phyloP scores from a whole-genome alignment of 2,888 invertebrate species.

The Drosophila tripunctata region DNA sequence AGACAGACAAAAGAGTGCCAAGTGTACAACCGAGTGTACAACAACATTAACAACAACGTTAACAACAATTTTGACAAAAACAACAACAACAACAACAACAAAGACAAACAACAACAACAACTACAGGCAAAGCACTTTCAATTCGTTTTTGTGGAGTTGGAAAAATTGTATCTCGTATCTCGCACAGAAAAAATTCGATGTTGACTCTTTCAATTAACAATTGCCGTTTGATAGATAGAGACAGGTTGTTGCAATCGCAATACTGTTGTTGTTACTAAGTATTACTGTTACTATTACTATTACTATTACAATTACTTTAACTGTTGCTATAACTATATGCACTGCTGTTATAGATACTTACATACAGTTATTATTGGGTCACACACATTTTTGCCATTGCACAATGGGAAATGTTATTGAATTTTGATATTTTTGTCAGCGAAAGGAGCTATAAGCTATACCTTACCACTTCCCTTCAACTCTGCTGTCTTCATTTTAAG shows the following conservation, averaged over 20 bases:
- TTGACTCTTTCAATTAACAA: slow-evolving; percentile 75
- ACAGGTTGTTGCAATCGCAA: slow-evolving; percentile 48
- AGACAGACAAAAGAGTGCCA: slow-evolving; percentile 38
- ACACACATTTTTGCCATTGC: slow-evolving; percentile 25
- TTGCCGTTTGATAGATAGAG: slow-evolving; percentile 60
- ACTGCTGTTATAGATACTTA: neutral
- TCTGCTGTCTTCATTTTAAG: too few relatives aligned
- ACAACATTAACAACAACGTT: slow-evolving; percentile 8
- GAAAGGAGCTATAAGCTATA: too few relatives aligned
- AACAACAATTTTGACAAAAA: too few relatives aligned
- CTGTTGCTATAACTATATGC: slow-evolving; percentile 4
- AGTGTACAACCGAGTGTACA: slow-evolving; percentile 14
- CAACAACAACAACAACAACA: slow-evolving; percentile 12
- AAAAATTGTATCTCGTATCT: slow-evolving; percentile 39
- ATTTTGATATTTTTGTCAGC: neutral
- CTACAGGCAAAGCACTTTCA: slow-evolving; percentile 35
- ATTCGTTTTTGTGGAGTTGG: slow-evolving; percentile 26
- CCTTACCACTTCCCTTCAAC: too few relatives aligned
- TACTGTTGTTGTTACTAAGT: too few relatives aligned
- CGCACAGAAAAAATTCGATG: slow-evolving; percentile 51
- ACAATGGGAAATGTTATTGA: slow-evolving; percentile 24
- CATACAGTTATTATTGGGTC: slow-evolving; percentile 30
- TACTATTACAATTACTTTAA: slow-evolving; percentile 6
- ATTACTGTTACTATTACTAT: too few relatives aligned
- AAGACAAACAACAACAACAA: slow-evolving; percentile 25